Evolutionary conservation across 1,140 invertebrate species (phyloP).

Genomic region (Drepana arcuata): DNA sequence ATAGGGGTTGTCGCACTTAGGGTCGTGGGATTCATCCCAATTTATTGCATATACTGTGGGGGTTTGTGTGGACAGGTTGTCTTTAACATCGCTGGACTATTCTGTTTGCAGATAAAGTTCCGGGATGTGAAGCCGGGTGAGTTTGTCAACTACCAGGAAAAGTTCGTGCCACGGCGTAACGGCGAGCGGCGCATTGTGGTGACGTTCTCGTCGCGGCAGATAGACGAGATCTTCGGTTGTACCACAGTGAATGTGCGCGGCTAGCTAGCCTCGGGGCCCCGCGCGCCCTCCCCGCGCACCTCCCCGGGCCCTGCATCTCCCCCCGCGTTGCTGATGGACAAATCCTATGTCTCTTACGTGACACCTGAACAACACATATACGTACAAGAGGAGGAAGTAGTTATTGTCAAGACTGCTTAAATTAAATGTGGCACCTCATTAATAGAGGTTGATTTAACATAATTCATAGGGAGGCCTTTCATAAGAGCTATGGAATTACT

Average conservation of each 20-base stretch:
- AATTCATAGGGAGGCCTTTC: too few species aligned
- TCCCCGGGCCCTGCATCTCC: slow-evolving; percentile 34
- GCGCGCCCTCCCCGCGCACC: slow-evolving; percentile 30
- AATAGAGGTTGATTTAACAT: slow-evolving; percentile 34
- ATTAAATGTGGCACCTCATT: slow-evolving; percentile 9
- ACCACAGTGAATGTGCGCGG: slow-evolving; percentile 64
- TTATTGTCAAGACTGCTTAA: slow-evolving; percentile 34
- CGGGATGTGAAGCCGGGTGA: slow-evolving; percentile 75
- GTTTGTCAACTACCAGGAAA: slow-evolving; percentile 72
- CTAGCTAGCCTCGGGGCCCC: slow-evolving; percentile 57
- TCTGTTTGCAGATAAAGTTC: slow-evolving; percentile 67
- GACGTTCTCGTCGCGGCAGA: slow-evolving; percentile 76
- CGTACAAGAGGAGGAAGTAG: slow-evolving; percentile 51
- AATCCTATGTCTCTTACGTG: slow-evolving; percentile 35
- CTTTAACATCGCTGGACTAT: too few species aligned
- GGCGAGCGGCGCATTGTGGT: slow-evolving; percentile 75
- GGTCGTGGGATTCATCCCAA: too few species aligned
- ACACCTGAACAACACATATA: slow-evolving; percentile 46
- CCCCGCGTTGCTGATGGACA: slow-evolving; percentile 41
- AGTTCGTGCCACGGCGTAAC: slow-evolving; percentile 69
- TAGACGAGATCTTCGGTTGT: slow-evolving; percentile 75
- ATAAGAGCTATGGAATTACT: too few species aligned
- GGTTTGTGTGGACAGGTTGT: too few species aligned
- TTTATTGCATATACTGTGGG: too few species aligned
- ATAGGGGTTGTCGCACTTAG: too few species aligned